Percentiles rank a stretch among this genome's conserved stretches.
These are phyloP conservation scores for Halisarca cf. caerulea DNA, from an alignment of 37 sponge, comb jelly and placozoan genomes.

Conservation along the genomic window DNA sequence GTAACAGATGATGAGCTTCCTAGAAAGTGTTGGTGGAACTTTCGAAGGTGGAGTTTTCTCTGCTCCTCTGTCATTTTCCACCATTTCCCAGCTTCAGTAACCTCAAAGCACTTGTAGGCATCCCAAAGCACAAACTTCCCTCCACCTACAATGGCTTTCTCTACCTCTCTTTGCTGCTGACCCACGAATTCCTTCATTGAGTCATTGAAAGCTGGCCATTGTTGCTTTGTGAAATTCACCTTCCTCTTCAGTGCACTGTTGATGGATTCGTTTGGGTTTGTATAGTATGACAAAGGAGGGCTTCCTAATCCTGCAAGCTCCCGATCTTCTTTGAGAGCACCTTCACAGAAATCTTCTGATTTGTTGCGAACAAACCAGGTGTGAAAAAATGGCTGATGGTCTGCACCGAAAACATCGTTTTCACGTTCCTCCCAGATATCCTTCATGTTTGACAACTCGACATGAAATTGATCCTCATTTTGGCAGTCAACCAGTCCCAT, in stretches of 20 bases:
- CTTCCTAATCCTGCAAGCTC: slow-evolving; percentile 23
- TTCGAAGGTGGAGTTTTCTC: not conserved
- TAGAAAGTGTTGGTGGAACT: not conserved
- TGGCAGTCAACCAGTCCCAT: not conserved
- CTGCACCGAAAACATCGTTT: not conserved
- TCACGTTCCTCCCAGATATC: not conserved
- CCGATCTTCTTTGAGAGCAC: not conserved
- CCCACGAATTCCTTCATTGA: slow-evolving; percentile 17
- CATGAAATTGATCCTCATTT: slow-evolving; percentile 1
- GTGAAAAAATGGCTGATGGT: slow-evolving; percentile 13
- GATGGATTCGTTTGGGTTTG: slow-evolving; percentile 29
- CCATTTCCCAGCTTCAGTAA: not conserved
- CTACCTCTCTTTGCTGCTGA: not conserved
- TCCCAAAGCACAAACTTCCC: not conserved
- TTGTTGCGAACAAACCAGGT: slow-evolving; percentile 14
- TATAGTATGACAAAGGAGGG: slow-evolving; percentile 17
- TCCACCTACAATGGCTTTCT: slow-evolving; percentile 20
- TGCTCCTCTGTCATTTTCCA: slow-evolving; percentile 12
- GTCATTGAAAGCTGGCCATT: not conserved
- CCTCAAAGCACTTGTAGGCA: not conserved
- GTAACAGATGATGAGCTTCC: no score
- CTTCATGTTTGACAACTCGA: not conserved
- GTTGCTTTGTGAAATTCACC: slow-evolving; percentile 27
- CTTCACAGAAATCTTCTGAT: slow-evolving; percentile 3
- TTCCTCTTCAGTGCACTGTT: slow-evolving; percentile 37